Conservation (phyloP, 64 coral and sea anemone genomes). For the Acropora tenuis region DNA sequence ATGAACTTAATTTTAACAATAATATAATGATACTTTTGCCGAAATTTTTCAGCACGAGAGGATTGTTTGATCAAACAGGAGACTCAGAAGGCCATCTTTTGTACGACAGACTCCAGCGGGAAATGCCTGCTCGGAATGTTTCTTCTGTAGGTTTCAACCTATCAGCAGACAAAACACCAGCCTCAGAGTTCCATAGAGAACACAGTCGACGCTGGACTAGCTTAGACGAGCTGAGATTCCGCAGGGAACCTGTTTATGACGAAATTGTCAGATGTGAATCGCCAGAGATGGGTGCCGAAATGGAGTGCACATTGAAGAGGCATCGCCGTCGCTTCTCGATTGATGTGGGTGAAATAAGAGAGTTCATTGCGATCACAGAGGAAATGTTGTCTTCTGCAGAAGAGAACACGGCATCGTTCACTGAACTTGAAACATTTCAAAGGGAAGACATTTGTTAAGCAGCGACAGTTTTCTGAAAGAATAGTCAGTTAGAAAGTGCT, state of each 20-base stretch:
- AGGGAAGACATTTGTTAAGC: too few relatives aligned
- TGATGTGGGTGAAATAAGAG: slow-evolving; percentile 13
- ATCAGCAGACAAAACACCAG: too few relatives aligned
- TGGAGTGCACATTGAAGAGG: too few relatives aligned
- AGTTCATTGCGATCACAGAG: slow-evolving; percentile 18
- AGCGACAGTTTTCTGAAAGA: too few relatives aligned
- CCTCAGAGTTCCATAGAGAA: too few relatives aligned
- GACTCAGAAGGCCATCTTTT: background rate
- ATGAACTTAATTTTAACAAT: too few relatives aligned
- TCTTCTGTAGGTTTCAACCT: too few relatives aligned
- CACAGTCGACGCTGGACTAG: too few relatives aligned
- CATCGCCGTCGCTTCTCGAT: slow-evolving; percentile 13
- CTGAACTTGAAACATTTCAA: too few relatives aligned
- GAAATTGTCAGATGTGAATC: background rate
- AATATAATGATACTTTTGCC: too few relatives aligned
- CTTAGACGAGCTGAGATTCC: background rate
- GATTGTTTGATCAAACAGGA: background rate
- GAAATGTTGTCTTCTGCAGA: background rate
- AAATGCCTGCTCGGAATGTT: background rate
- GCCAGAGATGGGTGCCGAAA: too few relatives aligned
- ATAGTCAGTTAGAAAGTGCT: too few relatives aligned
- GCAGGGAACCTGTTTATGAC: background rate
- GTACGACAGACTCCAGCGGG: background rate
- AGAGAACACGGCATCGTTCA: background rate
- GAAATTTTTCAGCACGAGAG: background rate